Base-by-base conservation (phyloP, 2,113 vertebrate genomes). In the Tragelaphus scriptus region DNA sequence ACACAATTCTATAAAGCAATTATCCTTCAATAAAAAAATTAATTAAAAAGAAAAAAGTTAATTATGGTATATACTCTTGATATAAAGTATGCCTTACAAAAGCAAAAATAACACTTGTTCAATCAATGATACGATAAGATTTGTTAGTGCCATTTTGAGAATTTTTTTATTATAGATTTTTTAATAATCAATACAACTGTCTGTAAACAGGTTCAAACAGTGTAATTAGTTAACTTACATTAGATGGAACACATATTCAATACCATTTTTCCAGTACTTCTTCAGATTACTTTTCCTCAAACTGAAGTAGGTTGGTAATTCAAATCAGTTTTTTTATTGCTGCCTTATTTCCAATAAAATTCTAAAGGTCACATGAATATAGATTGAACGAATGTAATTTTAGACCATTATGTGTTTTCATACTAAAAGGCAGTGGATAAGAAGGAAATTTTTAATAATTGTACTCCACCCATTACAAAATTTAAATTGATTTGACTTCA, bases 401-500 rank as follows among this genome's bases (percentile, higher is more conserved):
- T n/a, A 82, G 95, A 77, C 75, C 13, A 77, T 95, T 93, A 61
- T 92, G 21, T 68, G 11, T 23, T 95, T 89, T 59, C 71, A 58
- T 36, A 65, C 93, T 91, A 93, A 93, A 95, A 94, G 91, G n/a
- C 19, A 89, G 7, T 12, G 51, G 3, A 82, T 63, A 84, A 77
- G 23, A 94, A 95, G 30, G 51, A 90, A 95, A 97, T 61, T 82
- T 85, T 85, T 95, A 81, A 80, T 88, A 96, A 96, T 56, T 90
- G 32, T 53, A 56, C 80, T 81, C 40, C 32, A 88, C 63, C 84
- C 14, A 79, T 91, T 94, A 36, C 40, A 94, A 97, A 95, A 88
- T 77, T 71, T 93, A 96, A 92, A 94, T 90, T 97, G 63, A 97
- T 96, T 96, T 96, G 59, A 90, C 94, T 98, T 95, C 26, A 59